A percentile compares a stretch with the other conserved stretches of the same genome.
Evolutionary conservation across 2,888 invertebrate species (phyloP).

Genomic region (Macrophya alboannulata): DNA sequence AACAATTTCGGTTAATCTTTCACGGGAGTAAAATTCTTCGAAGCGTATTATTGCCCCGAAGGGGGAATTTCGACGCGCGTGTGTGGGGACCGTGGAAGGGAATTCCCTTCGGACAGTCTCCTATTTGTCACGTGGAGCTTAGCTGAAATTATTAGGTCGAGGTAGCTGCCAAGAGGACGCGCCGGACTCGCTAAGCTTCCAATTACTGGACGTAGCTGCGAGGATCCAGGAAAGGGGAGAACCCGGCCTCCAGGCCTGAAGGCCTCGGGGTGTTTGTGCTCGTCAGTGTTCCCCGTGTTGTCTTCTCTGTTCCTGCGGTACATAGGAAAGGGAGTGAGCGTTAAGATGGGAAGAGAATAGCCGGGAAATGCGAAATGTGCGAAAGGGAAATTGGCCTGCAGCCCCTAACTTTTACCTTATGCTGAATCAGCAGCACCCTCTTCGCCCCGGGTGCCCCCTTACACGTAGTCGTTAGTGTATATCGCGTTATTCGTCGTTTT

Average conservation of each 20-base stretch:
- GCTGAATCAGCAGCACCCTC: slow-evolving; percentile 3
- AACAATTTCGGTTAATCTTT: slow-evolving; percentile 12
- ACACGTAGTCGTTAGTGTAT: neutral
- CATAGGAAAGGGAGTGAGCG: neutral
- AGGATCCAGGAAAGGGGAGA: neutral
- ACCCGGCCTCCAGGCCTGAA: neutral
- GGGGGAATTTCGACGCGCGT: neutral
- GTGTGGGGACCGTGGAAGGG: neutral
- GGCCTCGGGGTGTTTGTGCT: slow-evolving; percentile 36
- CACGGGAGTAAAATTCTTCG: neutral
- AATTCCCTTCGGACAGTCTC: slow-evolving; percentile 46
- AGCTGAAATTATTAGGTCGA: slow-evolving; percentile 52
- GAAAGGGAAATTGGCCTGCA: slow-evolving; percentile 11
- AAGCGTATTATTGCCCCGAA: neutral
- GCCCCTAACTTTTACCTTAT: neutral
- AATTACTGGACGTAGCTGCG: slow-evolving; percentile 39
- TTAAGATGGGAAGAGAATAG: too few relatives aligned
- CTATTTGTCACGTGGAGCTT: slow-evolving; percentile 52
- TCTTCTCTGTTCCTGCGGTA: neutral
- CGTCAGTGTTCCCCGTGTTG: neutral
- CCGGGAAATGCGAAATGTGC: slow-evolving; percentile 2
- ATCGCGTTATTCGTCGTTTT: neutral
- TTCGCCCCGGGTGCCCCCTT: neutral
- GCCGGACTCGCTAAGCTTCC: slow-evolving; percentile 54
- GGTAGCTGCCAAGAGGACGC: slow-evolving; percentile 22